Base-by-base conservation (phyloP, 53 echinoderm and acorn worm species). In the Stichopus horrens region DNA sequence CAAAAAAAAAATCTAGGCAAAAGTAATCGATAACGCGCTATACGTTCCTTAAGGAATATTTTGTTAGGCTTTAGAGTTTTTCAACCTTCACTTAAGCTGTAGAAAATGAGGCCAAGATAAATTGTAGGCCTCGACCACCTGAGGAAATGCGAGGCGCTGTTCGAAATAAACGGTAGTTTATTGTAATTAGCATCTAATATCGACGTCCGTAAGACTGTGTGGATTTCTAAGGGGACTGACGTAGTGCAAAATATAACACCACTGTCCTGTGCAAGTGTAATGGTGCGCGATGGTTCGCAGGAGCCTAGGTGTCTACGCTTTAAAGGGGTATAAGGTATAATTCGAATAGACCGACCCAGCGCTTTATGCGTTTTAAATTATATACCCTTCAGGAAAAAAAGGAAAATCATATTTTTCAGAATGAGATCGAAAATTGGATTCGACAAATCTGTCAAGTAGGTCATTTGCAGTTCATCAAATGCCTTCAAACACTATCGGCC, bases 1-100 rank as follows among this genome's bases (percentile, higher is more conserved):
- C n/a, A 20, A 71, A 71, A 63, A 16, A 55, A 79, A 75, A 79
- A 81, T n/a, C 81, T 81, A 58, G 57, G 58, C 56, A 21, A 81
- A 16, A 53, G 21, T 51, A 81, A 81, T 81, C 81, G 58, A 81
- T 81, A 81, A 58, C 22, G 81, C 57, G 21, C 57, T 6, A 81
- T 21, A 56, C 19, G 71, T 71, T 71, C 71, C 71, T 71, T 71
- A 71, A 71, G 71, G 71, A 71, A 71, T 71, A 71, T 71, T 16
- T 71, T 71, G 18, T 18, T 71, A 5, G 71, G 71, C 6, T 71
- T 71, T 71, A 71, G 71, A 71, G 71, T 71, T 71, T 71, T 71
- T 71, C 71, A 71, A 71, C 71, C 71, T 71, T 71, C 14, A 71
- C 71, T 71, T 71, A 16, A 16, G 18, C 16, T 18, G 20, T 71